Base-by-base conservation (phyloP, 2,113 vertebrate genomes). In the Sakesphorus luctuosus region DNA sequence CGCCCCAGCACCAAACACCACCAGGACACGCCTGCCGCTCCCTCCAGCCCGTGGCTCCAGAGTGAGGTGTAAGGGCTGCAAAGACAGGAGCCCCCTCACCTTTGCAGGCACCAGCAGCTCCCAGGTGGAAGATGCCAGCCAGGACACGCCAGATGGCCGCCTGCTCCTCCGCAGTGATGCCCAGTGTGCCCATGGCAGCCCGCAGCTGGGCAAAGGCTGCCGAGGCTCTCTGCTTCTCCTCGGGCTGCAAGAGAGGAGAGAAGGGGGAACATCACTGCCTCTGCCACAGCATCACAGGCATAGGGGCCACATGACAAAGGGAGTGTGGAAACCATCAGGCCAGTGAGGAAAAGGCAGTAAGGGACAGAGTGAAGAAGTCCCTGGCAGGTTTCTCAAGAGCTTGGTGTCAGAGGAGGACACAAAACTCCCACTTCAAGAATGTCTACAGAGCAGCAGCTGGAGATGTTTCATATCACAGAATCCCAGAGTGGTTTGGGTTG, bases 41-140 rank as follows among this genome's bases (percentile, higher is more conserved):
- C 2, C 55, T n/a, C 24, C 21, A 1, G 12, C 6, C 50, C 14
- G 35, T 13, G 0, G 20, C 76, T 10, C 68, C 1, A 5, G 6
- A 14, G 0, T 43, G 0, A 17, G 74, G 18, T 2, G 8, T 17
- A 8, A 25, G 38, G 44, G 23, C 6, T 56, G 46, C 35, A 38
- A 59, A 15, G 46, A 59, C 43, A 24, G 73, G 33, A 43, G 25
- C 11, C 17, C 61, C 25, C 61, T 63, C 61, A 9, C 99, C 99
- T 99, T 98, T 99, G 72, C 99, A 99, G 28, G 98, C 98, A 0
- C 99, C 99, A 0, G 99, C 99, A 0, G 95, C 98, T 25, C 99
- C 99, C 38, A 99, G 98, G 96, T 99, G 99, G 96, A 99, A 99
- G 86, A 99, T 99, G 36, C 96, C 98, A 0, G 99, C 99, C 96